Evolutionary conservation across 2,797 vertebrate genomes (phyloP).

Genomic region (Melanotaenia trifasciata): DNA sequence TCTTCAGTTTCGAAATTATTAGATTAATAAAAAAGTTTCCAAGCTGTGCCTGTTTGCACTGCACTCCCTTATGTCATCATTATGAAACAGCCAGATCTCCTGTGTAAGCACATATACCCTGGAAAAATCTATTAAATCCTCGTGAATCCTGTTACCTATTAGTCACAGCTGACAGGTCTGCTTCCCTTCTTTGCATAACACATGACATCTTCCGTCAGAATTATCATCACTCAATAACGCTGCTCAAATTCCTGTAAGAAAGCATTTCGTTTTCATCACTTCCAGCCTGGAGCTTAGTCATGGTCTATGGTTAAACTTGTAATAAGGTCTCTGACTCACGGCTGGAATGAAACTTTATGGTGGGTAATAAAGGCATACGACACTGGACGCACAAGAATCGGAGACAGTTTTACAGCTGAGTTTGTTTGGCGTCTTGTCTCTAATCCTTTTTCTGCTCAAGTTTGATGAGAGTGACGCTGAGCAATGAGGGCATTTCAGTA

Average conservation of each 20-base stretch:
- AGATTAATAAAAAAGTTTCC: background rate
- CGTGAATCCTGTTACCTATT: background rate
- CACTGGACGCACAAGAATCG: conserved; percentile 28
- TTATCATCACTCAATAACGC: background rate
- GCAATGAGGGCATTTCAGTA: conserved; percentile 16
- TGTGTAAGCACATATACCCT: conserved; percentile 18
- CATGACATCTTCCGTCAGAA: conserved; percentile 1
- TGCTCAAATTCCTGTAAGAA: conserved; percentile 23
- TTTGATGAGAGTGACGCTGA: conserved; percentile 7
- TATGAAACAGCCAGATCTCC: conserved; percentile 9
- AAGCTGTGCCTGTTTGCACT: background rate
- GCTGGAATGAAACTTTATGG: conserved; percentile 48
- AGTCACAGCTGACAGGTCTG: background rate
- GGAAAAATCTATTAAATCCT: background rate
- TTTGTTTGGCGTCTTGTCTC: conserved; percentile 54
- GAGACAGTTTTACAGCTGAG: conserved; percentile 55
- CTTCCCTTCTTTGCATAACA: conserved; percentile 14
- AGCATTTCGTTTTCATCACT: conserved; percentile 10
- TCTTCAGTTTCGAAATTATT: background rate
- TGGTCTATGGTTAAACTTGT: conserved; percentile 29
- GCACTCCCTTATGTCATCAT: background rate
- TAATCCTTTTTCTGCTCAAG: conserved; percentile 22
- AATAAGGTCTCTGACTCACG: conserved; percentile 42
- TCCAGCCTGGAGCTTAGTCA: conserved; percentile 31
- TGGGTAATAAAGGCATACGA: conserved; percentile 46